A percentile compares a stretch with the other conserved stretches of the same genome.
Conservation (phyloP, 2,797 vertebrate genomes). For the Pitangus sulphuratus region DNA sequence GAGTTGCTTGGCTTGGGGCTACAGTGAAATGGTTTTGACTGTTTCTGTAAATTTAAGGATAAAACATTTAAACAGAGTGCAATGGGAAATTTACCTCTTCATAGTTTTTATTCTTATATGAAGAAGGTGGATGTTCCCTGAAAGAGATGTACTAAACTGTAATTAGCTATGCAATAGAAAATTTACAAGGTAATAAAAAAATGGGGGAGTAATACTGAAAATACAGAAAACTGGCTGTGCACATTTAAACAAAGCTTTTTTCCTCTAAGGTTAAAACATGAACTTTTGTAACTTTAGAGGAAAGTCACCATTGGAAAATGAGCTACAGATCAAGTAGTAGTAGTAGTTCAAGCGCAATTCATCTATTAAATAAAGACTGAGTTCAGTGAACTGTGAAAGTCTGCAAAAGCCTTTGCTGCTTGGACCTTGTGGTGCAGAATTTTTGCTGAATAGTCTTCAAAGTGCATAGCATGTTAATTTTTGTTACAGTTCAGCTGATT, state of each 20-base stretch:
- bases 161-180: not conserved
- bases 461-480: not conserved
- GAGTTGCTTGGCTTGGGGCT: not conserved
- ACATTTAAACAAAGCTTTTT: not conserved
- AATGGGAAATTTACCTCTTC: not conserved
- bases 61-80: not conserved
- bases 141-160: not conserved
- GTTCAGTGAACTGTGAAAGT: not conserved
- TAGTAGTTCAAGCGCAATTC: not conserved
- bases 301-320: not conserved
- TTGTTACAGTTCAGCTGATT: not conserved
- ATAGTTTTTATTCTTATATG: not conserved
- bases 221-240: not conserved
- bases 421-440: not conserved
- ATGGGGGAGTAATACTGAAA: not conserved
- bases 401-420: not conserved
- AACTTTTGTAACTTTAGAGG: not conserved
- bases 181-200: not conserved
- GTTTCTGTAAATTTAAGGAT: not conserved
- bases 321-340: not conserved
- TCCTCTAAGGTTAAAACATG: not conserved
- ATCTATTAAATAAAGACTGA: not conserved
- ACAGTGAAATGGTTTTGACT: not conserved
- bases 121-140: not conserved
- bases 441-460: slow-evolving; percentile 10